Evolutionary conservation across 2,113 vertebrate species (phyloP), one percentile per base, ranked within the genome.

Genomic region (Ranitomeya imitator): DNA sequence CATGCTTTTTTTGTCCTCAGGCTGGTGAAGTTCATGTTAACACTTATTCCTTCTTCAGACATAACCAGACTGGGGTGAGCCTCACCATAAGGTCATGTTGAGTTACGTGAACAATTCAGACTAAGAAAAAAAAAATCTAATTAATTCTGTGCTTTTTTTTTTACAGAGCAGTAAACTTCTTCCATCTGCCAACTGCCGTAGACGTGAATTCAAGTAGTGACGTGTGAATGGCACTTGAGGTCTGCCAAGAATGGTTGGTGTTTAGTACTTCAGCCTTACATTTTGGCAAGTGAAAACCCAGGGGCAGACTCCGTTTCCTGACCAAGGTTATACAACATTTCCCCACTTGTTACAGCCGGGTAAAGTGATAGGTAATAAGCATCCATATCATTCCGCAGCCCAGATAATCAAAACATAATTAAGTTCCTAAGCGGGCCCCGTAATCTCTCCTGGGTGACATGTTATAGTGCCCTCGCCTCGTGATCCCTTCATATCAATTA

Each of bases 171-270:
- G 69, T 88, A 83, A 76, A 76, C 80, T 13, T 69, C n/a, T 83
- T 23, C 54, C 80, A 76, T 88, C 87, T 88, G 87, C 87, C 87
- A 88, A 82, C 55, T 83, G 77, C 87, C 83, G 87, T 88, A 88
- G 87, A 88, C 61, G 87, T 88, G 87, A 88, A 88, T 88, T 60
- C 71, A 67, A 26, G 80, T 73, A 88, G 84, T 88, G 87, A 88
- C 59, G 80, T 83, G 87, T 83, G 60, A 83, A 83, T 83, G 79
- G 80, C 87, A 88, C 80, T 65, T 65, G 74, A 61, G 78, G 73
- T 54, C 80, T 83, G 80, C 87, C 87, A 88, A 83, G 59, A 88
- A 88, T 65, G 59, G 63, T n/a, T 37, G 57, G 80, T 88, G 87
- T 83, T 88, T 88, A 88, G 67, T 88, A 88, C 87, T 61, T 77